phyloP scores from a whole-genome alignment of 2,888 invertebrate genomes.

The Meiosimyza decipiens region DNA sequence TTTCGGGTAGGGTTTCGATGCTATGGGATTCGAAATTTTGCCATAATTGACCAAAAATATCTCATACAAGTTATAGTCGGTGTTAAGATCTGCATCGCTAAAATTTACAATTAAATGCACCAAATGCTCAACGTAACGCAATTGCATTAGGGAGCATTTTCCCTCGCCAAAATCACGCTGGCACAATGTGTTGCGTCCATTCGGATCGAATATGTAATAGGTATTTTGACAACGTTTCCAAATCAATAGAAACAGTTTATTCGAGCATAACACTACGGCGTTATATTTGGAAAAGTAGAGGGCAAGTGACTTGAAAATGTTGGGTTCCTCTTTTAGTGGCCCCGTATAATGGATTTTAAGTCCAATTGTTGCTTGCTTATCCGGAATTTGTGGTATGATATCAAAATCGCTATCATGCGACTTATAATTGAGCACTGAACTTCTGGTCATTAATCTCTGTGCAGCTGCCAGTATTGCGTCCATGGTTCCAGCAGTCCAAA shows the following conservation, averaged over 20 bases:
- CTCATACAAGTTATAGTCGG: conserved; percentile 59
- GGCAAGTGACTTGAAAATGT: conserved; percentile 57
- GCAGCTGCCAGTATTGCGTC: conserved; percentile 56
- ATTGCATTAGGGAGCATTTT: conserved; percentile 68
- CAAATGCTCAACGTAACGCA: conserved; percentile 57
- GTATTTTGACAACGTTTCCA: conserved; percentile 69
- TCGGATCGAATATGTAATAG: conserved; percentile 75
- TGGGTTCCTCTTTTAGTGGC: conserved; percentile 54
- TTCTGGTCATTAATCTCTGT: conserved; percentile 50
- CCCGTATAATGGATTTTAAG: conserved; percentile 57
- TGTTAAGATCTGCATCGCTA: conserved; percentile 48
- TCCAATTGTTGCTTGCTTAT: conserved; percentile 53
- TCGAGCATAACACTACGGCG: conserved; percentile 55
- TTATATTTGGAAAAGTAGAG: conserved; percentile 57
- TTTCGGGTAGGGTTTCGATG: conserved; percentile 35
- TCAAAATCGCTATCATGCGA: conserved; percentile 53
- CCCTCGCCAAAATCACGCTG: conserved; percentile 64
- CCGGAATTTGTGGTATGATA: conserved; percentile 57
- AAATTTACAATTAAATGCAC: conserved; percentile 59
- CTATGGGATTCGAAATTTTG: conserved; percentile 48
- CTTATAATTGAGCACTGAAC: conserved; percentile 50
- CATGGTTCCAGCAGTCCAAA: conserved; percentile 58
- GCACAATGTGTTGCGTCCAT: conserved; percentile 57
- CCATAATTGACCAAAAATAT: conserved; percentile 57
- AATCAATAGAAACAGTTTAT: conserved; percentile 56